phyloP scores from a whole-genome alignment of 2,888 invertebrate genomes.

The Itoplectis maculator region DNA sequence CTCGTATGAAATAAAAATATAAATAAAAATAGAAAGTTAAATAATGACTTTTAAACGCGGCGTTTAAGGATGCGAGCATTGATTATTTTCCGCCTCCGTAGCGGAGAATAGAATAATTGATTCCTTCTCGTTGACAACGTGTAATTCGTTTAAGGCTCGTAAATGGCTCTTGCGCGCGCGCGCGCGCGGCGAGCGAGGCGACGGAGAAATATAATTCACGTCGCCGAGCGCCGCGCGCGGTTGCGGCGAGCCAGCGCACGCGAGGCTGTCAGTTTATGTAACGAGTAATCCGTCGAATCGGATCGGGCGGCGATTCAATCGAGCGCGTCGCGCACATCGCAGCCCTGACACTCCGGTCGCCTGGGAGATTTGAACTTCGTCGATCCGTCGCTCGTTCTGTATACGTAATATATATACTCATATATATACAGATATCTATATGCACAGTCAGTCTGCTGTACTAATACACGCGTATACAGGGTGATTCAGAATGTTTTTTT shows the following conservation, averaged over 20 bases:
- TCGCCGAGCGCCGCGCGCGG: not conserved
- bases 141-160: not conserved
- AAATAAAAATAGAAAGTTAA: not conserved
- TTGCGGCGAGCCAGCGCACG: not conserved
- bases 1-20: too few species aligned
- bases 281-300: not conserved
- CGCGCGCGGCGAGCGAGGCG: too few species aligned
- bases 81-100: not conserved
- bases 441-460: too few species aligned
- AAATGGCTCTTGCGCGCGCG: not conserved
- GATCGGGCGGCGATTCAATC: not conserved
- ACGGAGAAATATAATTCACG: not conserved
- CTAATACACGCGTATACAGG: too few species aligned
- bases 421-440: too few species aligned
- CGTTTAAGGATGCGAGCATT: not conserved
- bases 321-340: not conserved
- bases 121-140: not conserved
- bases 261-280: not conserved
- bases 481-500: too few species aligned
- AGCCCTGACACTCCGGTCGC: constrained; percentile 12
- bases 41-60: not conserved
- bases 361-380: constrained; percentile 14
- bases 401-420: too few species aligned
- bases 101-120: not conserved
- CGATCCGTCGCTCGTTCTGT: not conserved